Evolutionary conservation across 2,797 vertebrate genomes (phyloP).

Genomic region (Rhynchotus rufescens): DNA sequence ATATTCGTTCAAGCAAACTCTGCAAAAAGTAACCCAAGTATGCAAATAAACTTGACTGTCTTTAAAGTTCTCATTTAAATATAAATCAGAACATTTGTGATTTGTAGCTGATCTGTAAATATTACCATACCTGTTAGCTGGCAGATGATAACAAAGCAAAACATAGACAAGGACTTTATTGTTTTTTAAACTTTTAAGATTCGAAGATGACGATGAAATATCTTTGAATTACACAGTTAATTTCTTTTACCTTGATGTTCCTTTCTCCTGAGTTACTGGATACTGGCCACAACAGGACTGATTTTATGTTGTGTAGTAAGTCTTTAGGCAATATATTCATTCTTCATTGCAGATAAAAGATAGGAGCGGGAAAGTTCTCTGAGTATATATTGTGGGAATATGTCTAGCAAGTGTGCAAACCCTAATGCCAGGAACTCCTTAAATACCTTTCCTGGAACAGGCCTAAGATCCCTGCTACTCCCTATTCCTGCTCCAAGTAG

Average conservation of each 20-base stretch:
- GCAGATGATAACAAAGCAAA: background rate
- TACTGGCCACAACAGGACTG: background rate
- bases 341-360: background rate
- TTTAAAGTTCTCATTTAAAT: conserved; percentile 13
- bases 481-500: background rate
- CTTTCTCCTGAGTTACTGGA: conserved; percentile 37
- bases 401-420: background rate
- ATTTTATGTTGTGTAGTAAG: background rate
- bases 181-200: background rate
- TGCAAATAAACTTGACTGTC: background rate
- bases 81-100: background rate
- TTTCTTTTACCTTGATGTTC: conserved; percentile 10
- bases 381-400: background rate
- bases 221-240: background rate
- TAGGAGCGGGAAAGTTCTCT: background rate
- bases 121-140: conserved; percentile 28
- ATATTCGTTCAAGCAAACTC: background rate
- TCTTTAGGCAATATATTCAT: background rate
- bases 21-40: background rate
- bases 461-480: background rate
- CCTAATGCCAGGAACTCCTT: background rate
- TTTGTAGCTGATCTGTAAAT: background rate
- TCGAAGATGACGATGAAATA: conserved; percentile 19
- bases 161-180: background rate
- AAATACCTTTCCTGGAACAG: background rate